Conservation (phyloP, 2,113 vertebrate genomes). For the Calypte anna region DNA sequence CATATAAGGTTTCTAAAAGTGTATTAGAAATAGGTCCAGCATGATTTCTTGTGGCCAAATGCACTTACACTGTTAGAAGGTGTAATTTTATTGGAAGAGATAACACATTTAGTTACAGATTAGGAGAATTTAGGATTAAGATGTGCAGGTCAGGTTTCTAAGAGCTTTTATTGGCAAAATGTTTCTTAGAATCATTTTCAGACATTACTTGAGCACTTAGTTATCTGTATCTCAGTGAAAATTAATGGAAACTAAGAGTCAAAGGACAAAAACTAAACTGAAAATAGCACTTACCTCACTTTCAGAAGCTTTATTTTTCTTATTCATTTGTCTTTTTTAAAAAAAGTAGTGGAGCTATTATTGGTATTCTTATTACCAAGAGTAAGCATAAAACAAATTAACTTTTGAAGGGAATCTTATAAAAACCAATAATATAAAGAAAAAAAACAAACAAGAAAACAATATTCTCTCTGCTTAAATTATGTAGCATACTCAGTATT, state of each 20-base stretch:
- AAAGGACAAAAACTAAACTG: not conserved
- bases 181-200: not conserved
- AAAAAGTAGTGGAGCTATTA: too few relatives aligned
- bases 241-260: not conserved
- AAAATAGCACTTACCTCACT: not conserved
- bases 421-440: not conserved
- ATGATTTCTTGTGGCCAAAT: not conserved
- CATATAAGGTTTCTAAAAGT: not conserved
- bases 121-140: not conserved
- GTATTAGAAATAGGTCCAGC: not conserved
- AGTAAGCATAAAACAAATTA: not conserved
- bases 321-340: not conserved
- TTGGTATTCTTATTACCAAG: not conserved
- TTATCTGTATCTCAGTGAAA: not conserved
- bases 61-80: not conserved
- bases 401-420: not conserved
- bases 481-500: not conserved
- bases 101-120: not conserved
- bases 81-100: not conserved
- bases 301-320: not conserved
- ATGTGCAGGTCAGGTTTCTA: not conserved
- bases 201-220: not conserved
- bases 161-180: not conserved
- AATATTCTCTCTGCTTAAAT: not conserved
- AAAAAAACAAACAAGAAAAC: not conserved